Conservation (phyloP, 2,888 invertebrate species). For the Drosophila monieri region DNA sequence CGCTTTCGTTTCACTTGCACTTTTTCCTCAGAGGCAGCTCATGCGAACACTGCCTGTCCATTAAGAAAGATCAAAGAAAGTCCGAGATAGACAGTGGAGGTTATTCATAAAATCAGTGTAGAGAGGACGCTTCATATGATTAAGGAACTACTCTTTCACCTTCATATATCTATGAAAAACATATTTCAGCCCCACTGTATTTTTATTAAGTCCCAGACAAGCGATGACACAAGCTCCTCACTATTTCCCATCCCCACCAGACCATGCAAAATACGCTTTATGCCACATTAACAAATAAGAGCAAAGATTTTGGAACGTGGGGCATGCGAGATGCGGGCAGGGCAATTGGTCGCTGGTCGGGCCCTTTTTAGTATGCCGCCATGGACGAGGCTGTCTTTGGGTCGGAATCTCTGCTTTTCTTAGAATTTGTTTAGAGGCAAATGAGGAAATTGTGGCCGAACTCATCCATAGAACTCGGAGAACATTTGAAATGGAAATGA, state of each 20-base stretch:
- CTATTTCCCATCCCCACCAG: constrained; percentile 17
- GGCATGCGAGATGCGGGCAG: constrained; percentile 1
- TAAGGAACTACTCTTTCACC: not conserved
- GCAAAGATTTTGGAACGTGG: constrained; percentile 46
- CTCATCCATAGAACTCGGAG: constrained; percentile 29
- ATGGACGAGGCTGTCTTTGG: constrained; percentile 13
- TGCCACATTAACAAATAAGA: constrained; percentile 63
- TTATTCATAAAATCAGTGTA: not conserved
- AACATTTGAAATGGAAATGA: constrained; percentile 53
- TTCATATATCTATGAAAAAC: not conserved
- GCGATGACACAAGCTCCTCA: constrained; percentile 23
- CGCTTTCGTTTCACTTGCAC: constrained; percentile 67
- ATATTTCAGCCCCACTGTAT: constrained; percentile 6
- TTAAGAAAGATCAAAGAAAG: constrained; percentile 64
- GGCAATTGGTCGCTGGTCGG: constrained; percentile 6
- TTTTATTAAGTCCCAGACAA: constrained; percentile 7
- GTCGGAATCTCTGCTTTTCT: constrained; percentile 49
- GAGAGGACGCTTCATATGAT: not conserved
- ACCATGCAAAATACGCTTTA: constrained; percentile 61
- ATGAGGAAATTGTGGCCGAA: constrained; percentile 50
- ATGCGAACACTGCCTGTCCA: constrained; percentile 45
- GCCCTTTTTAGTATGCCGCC: constrained; percentile 51
- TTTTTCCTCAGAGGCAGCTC: constrained; percentile 46
- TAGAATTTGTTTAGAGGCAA: constrained; percentile 61
- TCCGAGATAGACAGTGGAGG: constrained; percentile 32